Base-by-base conservation (phyloP, 2,113 vertebrate species). In the Epinephelus lanceolatus region DNA sequence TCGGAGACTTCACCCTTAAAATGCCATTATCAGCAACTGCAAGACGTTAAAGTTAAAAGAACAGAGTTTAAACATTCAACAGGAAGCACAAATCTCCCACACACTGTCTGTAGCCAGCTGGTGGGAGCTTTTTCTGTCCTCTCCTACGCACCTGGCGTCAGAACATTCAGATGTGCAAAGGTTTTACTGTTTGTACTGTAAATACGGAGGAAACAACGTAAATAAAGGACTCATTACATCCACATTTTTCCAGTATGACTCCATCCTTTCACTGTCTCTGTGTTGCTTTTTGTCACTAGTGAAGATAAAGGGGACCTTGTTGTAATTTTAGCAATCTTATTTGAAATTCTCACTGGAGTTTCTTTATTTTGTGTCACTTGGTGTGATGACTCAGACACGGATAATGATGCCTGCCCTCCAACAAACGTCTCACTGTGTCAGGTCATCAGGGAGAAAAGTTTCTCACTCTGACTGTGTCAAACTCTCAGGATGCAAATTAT, bases 51-150 rank as follows among this genome's bases (percentile, higher is more conserved):
- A 55, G 23, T 78, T 77, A 42, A 75, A 83, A 85, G 78, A 55
- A 76, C 59, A 73, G 56, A 45, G 62, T 79, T 84, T 84, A 63
- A 73, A 78, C 13, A 72, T 86, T 84, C 49, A 75, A 76, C 51
- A 88, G 86, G 87, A 93, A 91, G 82, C 73, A 76, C 67, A 85
- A 78, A 76, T 63, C 90, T 88, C 91, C 93, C 88, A 91, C 89
- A 88, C 84, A 83, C 75, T 91, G 91, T 92, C 89, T 93, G 86
- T 57, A 78, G 86, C 83, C 86, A 87, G 76, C 80, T 78, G 84
- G 86, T 88, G 86, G 87, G 82, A 85, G 88, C 84, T 90, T 85
- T 88, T 89, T 93, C 78, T 89, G 78, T 84, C 76, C 81, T 89
- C 92, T 90, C 91, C 93, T 87, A 93, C 91, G 80, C 89, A 88